A percentile compares a stretch with the other conserved stretches of the same genome.
Conservation (phyloP, 2,797 vertebrate species). For the Alfaro cultratus region DNA sequence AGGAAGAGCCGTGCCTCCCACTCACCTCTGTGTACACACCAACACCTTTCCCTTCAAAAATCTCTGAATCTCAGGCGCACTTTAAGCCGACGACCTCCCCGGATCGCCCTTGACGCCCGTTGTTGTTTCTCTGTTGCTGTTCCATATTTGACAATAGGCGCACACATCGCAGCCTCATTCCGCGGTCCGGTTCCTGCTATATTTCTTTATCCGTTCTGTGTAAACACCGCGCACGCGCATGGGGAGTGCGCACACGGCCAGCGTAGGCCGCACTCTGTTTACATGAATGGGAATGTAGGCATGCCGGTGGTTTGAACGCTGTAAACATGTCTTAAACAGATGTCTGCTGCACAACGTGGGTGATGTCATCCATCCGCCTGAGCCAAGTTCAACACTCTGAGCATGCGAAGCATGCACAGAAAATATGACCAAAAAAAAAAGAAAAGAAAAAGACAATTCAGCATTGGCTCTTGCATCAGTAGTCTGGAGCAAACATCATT, state of each 20-base stretch:
- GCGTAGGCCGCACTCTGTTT: constrained; percentile 61
- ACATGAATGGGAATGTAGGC: constrained; percentile 53
- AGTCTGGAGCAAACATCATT: constrained; percentile 70
- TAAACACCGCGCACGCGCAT: constrained; percentile 50
- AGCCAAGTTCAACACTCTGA: constrained; percentile 62
- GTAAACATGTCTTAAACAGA: constrained; percentile 72
- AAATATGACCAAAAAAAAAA: constrained; percentile 58
- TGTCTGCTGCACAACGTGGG: constrained; percentile 57
- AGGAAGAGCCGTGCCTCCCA: constrained; percentile 35
- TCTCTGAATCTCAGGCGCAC: constrained; percentile 38
- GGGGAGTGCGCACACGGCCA: constrained; percentile 28
- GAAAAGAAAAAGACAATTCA: constrained; percentile 64
- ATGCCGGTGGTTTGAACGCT: constrained; percentile 55
- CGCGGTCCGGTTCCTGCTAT: constrained; percentile 14
- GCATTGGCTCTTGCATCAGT: constrained; percentile 49
- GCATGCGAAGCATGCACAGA: constrained; percentile 33
- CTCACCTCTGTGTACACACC: constrained; percentile 59
- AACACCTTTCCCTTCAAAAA: constrained; percentile 40
- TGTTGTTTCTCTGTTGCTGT: constrained; percentile 1
- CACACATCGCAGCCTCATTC: constrained; percentile 38
- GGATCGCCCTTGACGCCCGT: constrained; percentile 20
- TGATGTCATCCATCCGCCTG: constrained; percentile 61
- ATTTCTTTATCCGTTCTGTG: constrained; percentile 59
- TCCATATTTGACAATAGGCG: constrained; percentile 38
- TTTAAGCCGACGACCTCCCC: constrained; percentile 46